These are phyloP conservation scores for Neotragus moschatus DNA, from an alignment of 2,113 vertebrate species.

Conservation along the genomic window DNA sequence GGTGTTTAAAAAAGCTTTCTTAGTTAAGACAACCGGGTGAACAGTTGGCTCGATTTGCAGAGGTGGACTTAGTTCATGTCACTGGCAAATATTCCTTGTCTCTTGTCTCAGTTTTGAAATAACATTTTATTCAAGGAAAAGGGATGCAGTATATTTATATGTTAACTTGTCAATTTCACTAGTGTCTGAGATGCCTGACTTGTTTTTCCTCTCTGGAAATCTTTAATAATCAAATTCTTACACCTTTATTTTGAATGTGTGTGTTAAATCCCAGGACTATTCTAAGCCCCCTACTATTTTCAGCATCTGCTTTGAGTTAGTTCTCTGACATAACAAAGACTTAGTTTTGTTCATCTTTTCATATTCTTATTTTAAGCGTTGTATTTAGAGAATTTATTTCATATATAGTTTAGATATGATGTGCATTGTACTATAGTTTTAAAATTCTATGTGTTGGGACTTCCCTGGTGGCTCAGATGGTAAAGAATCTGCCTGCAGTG, in stretches of 20 bases:
- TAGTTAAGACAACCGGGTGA: neutral
- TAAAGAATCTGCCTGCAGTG: neutral
- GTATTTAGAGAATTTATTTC: neutral
- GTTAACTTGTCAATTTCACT: neutral
- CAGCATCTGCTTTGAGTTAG: neutral
- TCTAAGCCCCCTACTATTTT: neutral
- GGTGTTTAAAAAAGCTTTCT: neutral
- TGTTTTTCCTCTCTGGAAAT: neutral
- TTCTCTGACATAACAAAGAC: neutral
- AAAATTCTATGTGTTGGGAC: neutral
- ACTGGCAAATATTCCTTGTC: neutral
- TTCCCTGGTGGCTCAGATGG: neutral
- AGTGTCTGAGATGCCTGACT: neutral
- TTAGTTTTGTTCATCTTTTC: neutral
- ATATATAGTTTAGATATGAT: neutral
- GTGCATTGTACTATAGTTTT: neutral
- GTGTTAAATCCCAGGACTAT: neutral
- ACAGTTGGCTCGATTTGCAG: neutral
- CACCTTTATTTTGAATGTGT: neutral
- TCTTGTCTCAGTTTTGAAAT: neutral
- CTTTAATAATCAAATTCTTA: neutral
- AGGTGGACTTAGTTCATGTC: neutral
- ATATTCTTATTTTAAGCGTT: neutral
- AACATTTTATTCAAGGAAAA: neutral
- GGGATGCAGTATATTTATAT: neutral